These are phyloP conservation scores for Chrysolina americana DNA, from an alignment of 2,888 invertebrate genomes.

Conservation along the genomic window DNA sequence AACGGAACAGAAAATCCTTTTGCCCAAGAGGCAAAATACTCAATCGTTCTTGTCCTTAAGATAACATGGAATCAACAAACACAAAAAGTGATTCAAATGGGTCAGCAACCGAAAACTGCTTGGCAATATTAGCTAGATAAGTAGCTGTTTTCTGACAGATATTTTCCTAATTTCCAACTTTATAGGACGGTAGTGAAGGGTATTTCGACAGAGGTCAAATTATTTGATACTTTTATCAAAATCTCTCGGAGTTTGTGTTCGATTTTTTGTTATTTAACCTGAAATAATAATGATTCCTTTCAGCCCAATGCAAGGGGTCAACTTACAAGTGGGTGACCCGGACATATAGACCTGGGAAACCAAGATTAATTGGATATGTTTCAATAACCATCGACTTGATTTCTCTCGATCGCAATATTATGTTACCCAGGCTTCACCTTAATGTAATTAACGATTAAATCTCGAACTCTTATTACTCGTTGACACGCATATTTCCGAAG, in stretches of 20 bases:
- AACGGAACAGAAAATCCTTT: no score
- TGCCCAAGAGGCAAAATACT: no score
- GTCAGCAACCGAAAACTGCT: no score
- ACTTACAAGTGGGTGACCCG: not conserved
- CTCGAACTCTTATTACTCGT: conserved; percentile 9
- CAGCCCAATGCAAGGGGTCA: not conserved
- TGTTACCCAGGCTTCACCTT: conserved; percentile 11
- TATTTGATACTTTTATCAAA: no score
- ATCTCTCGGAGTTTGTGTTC: not conserved
- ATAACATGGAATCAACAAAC: no score
- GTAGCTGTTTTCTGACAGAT: no score
- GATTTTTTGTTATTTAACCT: not conserved
- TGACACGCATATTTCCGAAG: conserved; percentile 1
- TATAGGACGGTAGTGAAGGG: no score
- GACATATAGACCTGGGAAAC: not conserved
- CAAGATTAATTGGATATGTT: conserved; percentile 7
- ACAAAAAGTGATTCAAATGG: no score
- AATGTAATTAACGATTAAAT: conserved; percentile 13
- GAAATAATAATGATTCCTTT: not conserved
- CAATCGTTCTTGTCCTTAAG: no score
- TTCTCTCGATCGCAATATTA: conserved; percentile 8
- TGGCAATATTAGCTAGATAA: no score
- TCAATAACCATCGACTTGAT: conserved; percentile 6
- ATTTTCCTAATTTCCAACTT: no score
- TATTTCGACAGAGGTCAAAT: no score